phyloP scores from a whole-genome alignment of 2,888 invertebrate species.

The Diaperis boleti region DNA sequence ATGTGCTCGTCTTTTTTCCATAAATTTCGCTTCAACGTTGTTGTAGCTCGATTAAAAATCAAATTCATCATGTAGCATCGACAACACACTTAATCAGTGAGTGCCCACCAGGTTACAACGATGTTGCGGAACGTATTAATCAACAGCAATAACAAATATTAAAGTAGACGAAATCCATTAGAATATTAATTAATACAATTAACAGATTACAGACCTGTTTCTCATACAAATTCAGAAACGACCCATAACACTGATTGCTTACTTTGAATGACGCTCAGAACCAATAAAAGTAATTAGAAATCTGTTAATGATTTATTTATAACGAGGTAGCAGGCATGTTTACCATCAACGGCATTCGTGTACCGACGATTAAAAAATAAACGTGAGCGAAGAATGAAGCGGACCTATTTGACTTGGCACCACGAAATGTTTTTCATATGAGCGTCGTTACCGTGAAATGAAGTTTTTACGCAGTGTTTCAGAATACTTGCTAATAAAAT shows the following conservation, averaged over 20 bases:
- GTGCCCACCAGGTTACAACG: constrained; percentile 11
- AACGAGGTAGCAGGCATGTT: constrained; percentile 5
- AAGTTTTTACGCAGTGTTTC: too few species aligned
- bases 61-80: constrained; percentile 19
- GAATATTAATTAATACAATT: constrained; percentile 35
- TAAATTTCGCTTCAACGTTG: background rate
- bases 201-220: constrained; percentile 16
- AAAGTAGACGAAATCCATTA: constrained; percentile 28
- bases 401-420: too few species aligned
- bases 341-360: background rate
- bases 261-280: constrained; percentile 8
- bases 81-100: constrained; percentile 18
- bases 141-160: constrained; percentile 27
- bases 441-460: too few species aligned
- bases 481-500: too few species aligned
- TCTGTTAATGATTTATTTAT: constrained; percentile 17
- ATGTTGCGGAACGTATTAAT: constrained; percentile 25
- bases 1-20: constrained; percentile 24
- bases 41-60: constrained; percentile 27
- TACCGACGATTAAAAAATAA: background rate
- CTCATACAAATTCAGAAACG: constrained; percentile 9
- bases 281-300: constrained; percentile 24
- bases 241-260: constrained; percentile 19
- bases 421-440: too few species aligned
- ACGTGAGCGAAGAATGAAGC: too few species aligned